Base-by-base conservation (phyloP, 2,888 invertebrate genomes). In the Apamea monoglypha region DNA sequence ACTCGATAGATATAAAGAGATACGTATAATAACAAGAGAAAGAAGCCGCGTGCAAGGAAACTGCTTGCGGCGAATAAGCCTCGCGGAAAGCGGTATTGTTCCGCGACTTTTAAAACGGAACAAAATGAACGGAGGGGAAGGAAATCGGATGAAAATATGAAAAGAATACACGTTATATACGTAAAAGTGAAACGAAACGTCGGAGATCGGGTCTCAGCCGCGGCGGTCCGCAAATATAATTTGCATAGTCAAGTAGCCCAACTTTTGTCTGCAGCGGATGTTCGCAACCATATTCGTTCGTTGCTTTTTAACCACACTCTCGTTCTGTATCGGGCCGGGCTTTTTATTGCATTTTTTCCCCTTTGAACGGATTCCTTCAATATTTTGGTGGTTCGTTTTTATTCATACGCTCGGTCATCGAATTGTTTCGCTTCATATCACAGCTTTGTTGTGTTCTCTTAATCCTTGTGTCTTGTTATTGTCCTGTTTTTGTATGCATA, bases 81-180 rank as follows among this genome's bases (percentile, higher is more conserved):
- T 95, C 95, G 95, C 94, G 95, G 95, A 96, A 96, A 95, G 92
- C 95, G 92, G 93, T 93, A 96, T 97, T 97, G 97, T 97, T 96
- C 96, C 94, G 95, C 93, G 96, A 95, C 95, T 96, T 96, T 94
- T 94, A 92, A 96, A 96, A 96, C 94, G 96, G 94, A 96, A 95
- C 96, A 95, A 96, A 96, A 96, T 94, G 96, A 95, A 93, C 93
- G 94, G 80, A 96, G 96, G 96, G 96, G 96, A 96, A 95, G 96
- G 96, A 96, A 97, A 96, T 96, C 96, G 95, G 96, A 97, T 96
- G 96, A 96, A 97, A 97, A 97, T 96, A 97, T 97, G 96, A 96
- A 97, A 96, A 96, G 96, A 96, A 96, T 96, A 96, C 96, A 96
- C 95, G 95, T 94, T 96, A 94, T 94, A 92, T 94, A 95, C 94